Evolutionary conservation across 2,113 vertebrate species (phyloP).

Genomic region (Lynx canadensis): DNA sequence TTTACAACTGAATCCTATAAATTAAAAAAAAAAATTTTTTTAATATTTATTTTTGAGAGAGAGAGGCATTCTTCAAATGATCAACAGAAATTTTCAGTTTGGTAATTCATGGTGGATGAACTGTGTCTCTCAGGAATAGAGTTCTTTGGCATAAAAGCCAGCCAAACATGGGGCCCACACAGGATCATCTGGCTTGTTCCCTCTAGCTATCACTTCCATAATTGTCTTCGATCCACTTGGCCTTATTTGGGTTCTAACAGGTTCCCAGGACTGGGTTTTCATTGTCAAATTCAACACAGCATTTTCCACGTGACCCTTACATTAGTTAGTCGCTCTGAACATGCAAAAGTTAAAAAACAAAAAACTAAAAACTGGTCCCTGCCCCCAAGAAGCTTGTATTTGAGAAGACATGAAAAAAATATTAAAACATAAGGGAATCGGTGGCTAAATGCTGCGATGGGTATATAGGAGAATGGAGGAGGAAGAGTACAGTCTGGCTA

Average conservation of each 20-base stretch:
- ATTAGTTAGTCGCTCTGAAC: neutral
- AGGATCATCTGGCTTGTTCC: neutral
- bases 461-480: neutral
- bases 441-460: neutral
- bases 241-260: constrained; percentile 36
- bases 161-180: neutral
- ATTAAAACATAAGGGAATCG: neutral
- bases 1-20: too few species aligned
- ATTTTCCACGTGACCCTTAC: neutral
- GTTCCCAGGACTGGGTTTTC: constrained; percentile 4
- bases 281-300: neutral
- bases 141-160: neutral
- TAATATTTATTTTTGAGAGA: too few species aligned
- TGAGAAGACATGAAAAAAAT: neutral
- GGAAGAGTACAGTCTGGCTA: neutral
- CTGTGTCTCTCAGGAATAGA: neutral
- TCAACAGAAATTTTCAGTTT: neutral
- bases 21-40: too few species aligned
- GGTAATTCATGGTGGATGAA: neutral
- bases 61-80: neutral
- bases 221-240: constrained; percentile 24
- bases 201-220: neutral
- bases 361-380: neutral
- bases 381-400: neutral
- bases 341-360: neutral